A percentile compares a stretch with the other conserved stretches of the same genome.
Conservation (phyloP, 2,113 vertebrate species). For the Podiceps cristatus region DNA sequence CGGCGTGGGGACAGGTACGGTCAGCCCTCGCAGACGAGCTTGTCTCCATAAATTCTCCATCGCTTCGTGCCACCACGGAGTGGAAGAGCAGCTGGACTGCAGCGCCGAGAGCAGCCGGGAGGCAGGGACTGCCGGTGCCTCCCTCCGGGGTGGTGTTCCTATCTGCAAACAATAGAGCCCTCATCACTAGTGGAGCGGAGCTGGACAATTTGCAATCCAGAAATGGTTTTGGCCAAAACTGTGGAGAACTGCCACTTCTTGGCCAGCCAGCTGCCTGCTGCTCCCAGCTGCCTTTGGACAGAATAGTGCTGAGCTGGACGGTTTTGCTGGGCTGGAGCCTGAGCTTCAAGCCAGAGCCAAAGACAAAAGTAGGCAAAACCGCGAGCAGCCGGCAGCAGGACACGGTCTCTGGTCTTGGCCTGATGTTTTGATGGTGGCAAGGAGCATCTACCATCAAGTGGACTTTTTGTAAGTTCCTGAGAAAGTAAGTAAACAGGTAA, state of each 20-base stretch:
- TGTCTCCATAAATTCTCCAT: not conserved
- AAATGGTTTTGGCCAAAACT: not conserved
- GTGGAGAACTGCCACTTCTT: not conserved
- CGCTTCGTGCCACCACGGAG: not conserved
- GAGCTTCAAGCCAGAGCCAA: not conserved
- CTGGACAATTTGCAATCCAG: not conserved
- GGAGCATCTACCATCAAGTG: not conserved
- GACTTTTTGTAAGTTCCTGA: not conserved
- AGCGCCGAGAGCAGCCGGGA: not conserved
- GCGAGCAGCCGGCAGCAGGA: rapidly evolving
- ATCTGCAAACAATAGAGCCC: not conserved
- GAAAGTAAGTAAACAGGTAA: not conserved
- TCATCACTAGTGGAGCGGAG: not conserved
- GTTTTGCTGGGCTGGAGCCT: not conserved
- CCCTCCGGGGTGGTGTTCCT: not conserved
- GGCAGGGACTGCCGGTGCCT: not conserved
- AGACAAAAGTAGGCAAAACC: not conserved
- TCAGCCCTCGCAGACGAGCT: not conserved
- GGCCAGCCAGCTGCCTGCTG: not conserved
- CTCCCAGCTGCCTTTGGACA: conserved; percentile 9
- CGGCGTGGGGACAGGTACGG: not conserved
- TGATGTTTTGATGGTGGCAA: rapidly evolving
- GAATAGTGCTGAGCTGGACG: not conserved
- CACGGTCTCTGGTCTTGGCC: not conserved
- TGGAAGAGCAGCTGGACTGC: not conserved